Percentiles rank a stretch among this genome's conserved stretches.
Evolutionary conservation across 1,140 invertebrate genomes (phyloP).

Genomic region (Neuroterus valhalla): DNA sequence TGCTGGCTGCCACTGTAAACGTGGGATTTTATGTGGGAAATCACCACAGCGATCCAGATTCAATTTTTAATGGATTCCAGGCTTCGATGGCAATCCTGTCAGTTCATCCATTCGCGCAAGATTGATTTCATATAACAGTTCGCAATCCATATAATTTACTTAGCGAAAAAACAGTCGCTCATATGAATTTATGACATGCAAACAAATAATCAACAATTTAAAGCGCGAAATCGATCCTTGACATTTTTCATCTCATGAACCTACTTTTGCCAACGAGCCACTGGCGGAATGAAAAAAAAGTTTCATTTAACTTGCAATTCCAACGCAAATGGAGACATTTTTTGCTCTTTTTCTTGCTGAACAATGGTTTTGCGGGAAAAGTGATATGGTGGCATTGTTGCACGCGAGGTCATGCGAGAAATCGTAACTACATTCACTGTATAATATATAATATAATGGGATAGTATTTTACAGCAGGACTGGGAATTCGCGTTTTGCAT

Average conservation of each 20-base stretch:
- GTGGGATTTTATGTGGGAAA: constrained; percentile 3
- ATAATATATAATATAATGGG: background rate
- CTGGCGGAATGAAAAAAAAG: background rate
- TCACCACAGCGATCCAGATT: background rate
- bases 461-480: constrained; percentile 18
- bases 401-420: constrained; percentile 4
- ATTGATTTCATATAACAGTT: constrained; percentile 1
- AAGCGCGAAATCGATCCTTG: background rate
- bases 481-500: background rate
- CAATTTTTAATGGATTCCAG: background rate
- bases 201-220: background rate
- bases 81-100: background rate
- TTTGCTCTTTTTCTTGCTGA: background rate
- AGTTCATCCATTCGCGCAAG: background rate
- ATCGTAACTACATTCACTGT: background rate
- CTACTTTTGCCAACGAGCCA: background rate
- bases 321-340: background rate
- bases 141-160: background rate
- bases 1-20: background rate
- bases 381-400: constrained; percentile 20
- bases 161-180: background rate
- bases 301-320: constrained; percentile 15
- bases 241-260: background rate
- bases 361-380: constrained; percentile 20
- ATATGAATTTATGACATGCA: background rate